Evolutionary conservation across 2,113 vertebrate species (phyloP).

Genomic region (Solenodon paradoxus): DNA sequence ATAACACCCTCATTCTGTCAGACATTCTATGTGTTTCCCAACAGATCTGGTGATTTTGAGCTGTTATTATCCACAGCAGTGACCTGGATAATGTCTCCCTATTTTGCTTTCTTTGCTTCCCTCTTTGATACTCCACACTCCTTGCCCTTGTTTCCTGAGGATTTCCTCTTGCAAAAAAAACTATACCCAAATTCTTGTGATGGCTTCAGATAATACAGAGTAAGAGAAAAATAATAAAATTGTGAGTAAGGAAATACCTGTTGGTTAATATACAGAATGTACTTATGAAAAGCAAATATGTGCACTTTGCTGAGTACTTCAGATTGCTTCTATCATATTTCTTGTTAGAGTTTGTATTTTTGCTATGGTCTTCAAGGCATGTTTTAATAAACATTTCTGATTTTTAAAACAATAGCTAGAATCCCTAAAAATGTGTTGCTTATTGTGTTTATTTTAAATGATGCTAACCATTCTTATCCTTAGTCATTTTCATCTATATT

Average conservation of each 20-base stretch:
- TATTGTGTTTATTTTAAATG: neutral
- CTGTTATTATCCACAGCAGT: neutral
- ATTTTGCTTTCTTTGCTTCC: neutral
- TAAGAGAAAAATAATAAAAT: neutral
- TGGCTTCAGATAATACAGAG: neutral
- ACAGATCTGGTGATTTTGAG: neutral
- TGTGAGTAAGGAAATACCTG: neutral
- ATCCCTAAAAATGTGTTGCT: neutral
- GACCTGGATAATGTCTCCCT: neutral
- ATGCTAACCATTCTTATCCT: neutral
- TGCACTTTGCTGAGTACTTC: neutral
- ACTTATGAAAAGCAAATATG: neutral
- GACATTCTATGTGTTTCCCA: neutral
- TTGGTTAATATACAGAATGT: neutral
- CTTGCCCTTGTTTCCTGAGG: neutral
- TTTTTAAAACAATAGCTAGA: neutral
- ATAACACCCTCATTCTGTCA: neutral
- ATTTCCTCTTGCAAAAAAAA: neutral
- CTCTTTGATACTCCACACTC: neutral
- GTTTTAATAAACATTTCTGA: neutral
- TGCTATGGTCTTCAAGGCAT: neutral
- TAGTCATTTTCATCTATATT: neutral
- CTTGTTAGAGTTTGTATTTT: neutral
- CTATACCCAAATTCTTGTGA: neutral
- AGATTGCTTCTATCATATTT: neutral